phyloP scores from a whole-genome alignment of 2,797 vertebrate species.

The Echiichthys vipera region DNA sequence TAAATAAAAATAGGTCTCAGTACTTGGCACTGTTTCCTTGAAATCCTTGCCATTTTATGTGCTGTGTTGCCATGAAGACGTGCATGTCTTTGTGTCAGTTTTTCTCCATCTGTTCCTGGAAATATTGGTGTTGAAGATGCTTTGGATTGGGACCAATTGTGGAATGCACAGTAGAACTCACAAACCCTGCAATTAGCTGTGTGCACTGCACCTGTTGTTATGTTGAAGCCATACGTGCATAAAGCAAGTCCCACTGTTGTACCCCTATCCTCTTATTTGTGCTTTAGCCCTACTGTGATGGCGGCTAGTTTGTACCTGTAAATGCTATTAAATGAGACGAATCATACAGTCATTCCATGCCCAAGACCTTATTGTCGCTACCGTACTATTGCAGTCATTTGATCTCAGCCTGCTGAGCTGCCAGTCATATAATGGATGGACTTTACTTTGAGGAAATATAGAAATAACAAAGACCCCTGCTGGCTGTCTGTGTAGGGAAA shows the following conservation, averaged over 20 bases:
- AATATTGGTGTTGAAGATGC: conserved; percentile 51
- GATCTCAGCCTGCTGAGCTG: conserved; percentile 23
- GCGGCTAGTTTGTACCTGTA: conserved; percentile 31
- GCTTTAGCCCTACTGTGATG: conserved; percentile 23
- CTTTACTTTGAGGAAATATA: conserved; percentile 22
- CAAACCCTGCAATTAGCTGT: conserved; percentile 44
- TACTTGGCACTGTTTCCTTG: conserved; percentile 57
- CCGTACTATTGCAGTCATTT: conserved; percentile 11
- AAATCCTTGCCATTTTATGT: conserved; percentile 61
- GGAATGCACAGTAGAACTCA: conserved; percentile 40
- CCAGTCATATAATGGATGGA: conserved; percentile 29
- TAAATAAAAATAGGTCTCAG: conserved; percentile 66
- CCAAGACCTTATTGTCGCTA: conserved; percentile 18
- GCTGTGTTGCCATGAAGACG: conserved; percentile 63
- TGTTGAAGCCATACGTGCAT: conserved; percentile 20
- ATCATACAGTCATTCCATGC: conserved; percentile 32
- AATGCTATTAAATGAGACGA: conserved; percentile 18
- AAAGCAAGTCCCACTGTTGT: conserved; percentile 33
- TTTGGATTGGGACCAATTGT: conserved; percentile 55
- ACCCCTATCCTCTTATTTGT: conserved; percentile 45
- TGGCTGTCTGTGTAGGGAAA: conserved; percentile 9
- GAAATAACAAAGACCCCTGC: conserved; percentile 6
- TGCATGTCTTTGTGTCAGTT: conserved; percentile 64
- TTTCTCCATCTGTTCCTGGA: conserved; percentile 74
- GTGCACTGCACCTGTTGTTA: conserved; percentile 54